Evolutionary conservation across 2,797 vertebrate species (phyloP).

Genomic region (Petrocephalus schoutedeni): DNA sequence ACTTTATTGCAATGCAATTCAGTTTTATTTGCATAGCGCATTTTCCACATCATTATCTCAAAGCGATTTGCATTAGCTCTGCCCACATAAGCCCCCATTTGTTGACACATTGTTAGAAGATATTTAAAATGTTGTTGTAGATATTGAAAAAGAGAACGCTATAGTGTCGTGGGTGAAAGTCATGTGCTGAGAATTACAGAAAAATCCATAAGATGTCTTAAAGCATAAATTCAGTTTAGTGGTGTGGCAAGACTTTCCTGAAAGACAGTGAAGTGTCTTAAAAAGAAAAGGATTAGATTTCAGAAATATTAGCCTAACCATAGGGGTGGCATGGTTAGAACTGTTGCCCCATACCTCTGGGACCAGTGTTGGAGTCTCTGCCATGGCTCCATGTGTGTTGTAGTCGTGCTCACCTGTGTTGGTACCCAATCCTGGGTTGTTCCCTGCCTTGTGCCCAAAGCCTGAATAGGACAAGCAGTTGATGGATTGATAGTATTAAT

Average conservation of each 20-base stretch:
- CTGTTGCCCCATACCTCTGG: too few relatives aligned
- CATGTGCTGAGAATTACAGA: neutral
- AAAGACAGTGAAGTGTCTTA: neutral
- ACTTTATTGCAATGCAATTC: neutral
- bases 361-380: too few relatives aligned
- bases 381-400: too few relatives aligned
- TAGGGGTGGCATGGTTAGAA: too few relatives aligned
- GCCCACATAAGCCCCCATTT: neutral
- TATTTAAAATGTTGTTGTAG: neutral
- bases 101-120: neutral
- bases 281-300: neutral
- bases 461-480: too few relatives aligned
- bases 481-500: neutral
- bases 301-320: neutral
- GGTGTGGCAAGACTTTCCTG: neutral
- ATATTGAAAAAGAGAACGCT: neutral
- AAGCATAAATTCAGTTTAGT: neutral
- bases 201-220: neutral
- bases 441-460: too few relatives aligned
- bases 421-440: too few relatives aligned
- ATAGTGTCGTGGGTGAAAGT: neutral
- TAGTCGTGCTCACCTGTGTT: too few relatives aligned
- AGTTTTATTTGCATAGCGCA: too few relatives aligned
- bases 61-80: too few relatives aligned
- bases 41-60: too few relatives aligned